A percentile compares a stretch with the other conserved stretches of the same genome.
phyloP scores from a whole-genome alignment of 2,113 vertebrate genomes.

The Penelope pileata region DNA sequence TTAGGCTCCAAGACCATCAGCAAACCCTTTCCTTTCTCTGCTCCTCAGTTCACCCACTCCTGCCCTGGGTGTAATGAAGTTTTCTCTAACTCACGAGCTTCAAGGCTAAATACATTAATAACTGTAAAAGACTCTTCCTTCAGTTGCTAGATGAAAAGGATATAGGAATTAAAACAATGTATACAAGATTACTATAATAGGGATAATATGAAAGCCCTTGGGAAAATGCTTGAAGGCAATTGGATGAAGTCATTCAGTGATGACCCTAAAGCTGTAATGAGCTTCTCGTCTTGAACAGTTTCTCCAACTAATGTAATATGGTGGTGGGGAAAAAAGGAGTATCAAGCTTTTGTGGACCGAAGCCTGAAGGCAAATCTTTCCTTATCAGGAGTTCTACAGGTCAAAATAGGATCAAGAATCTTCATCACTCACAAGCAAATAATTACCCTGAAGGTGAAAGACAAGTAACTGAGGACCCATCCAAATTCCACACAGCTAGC shows the following conservation, averaged over 20 bases:
- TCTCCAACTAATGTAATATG: neutral
- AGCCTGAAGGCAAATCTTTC: conserved; percentile 53
- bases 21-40: neutral
- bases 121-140: conserved; percentile 5
- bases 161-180: conserved; percentile 54
- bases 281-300: conserved; percentile 44
- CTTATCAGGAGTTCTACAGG: conserved; percentile 45
- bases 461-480: conserved; percentile 36
- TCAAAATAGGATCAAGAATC: conserved; percentile 59
- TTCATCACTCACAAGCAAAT: conserved; percentile 15
- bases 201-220: neutral
- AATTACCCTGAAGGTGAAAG: conserved; percentile 69
- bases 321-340: conserved; percentile 1
- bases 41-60: neutral
- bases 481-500: conserved; percentile 36
- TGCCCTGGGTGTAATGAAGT: conserved; percentile 38
- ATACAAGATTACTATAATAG: conserved; percentile 6
- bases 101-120: conserved; percentile 26
- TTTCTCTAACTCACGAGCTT: conserved; percentile 7
- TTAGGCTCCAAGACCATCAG: neutral
- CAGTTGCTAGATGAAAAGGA: conserved; percentile 22
- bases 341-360: neutral
- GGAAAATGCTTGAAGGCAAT: conserved; percentile 28
- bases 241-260: conserved; percentile 33
- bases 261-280: conserved; percentile 53